Evolutionary conservation across 2,888 invertebrate genomes (phyloP).

Genomic region (Latheticus oryzae): DNA sequence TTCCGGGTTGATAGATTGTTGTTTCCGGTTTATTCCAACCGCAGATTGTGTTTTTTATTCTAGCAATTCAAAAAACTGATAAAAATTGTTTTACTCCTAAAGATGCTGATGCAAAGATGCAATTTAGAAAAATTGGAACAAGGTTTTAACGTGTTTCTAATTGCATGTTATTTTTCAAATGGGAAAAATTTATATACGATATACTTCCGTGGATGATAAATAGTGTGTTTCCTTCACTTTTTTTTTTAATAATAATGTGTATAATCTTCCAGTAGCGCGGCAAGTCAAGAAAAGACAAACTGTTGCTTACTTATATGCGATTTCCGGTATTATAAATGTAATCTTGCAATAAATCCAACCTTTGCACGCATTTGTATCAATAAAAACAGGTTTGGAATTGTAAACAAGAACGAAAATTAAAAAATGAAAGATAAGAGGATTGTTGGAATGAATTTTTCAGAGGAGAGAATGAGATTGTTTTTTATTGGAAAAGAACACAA

Average conservation of each 20-base stretch:
- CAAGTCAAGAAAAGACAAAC: constrained; percentile 4
- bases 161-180: too few relatives aligned
- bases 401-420: constrained; percentile 2
- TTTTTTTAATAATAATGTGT: too few relatives aligned
- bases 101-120: too few relatives aligned
- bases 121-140: too few relatives aligned
- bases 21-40: constrained; percentile 43
- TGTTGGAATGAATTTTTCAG: constrained; percentile 2
- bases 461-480: too few relatives aligned
- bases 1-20: constrained; percentile 49
- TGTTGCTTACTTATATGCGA: constrained; percentile 16
- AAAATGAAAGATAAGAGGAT: background rate
- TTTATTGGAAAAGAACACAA: too few relatives aligned
- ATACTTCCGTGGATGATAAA: constrained; percentile 34
- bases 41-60: constrained; percentile 31
- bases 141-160: too few relatives aligned
- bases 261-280: constrained; percentile 4
- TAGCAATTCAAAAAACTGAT: too few relatives aligned
- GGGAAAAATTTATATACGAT: too few relatives aligned
- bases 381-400: constrained; percentile 11
- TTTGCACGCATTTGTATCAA: constrained; percentile 2
- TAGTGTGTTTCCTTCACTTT: constrained; percentile 30
- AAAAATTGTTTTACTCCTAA: too few relatives aligned
- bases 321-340: constrained; percentile 35
- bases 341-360: constrained; percentile 18